A percentile compares a stretch with the other conserved stretches of the same genome.
Conservation (phyloP, 2,113 vertebrate genomes). For the Emydura subglobosa region DNA sequence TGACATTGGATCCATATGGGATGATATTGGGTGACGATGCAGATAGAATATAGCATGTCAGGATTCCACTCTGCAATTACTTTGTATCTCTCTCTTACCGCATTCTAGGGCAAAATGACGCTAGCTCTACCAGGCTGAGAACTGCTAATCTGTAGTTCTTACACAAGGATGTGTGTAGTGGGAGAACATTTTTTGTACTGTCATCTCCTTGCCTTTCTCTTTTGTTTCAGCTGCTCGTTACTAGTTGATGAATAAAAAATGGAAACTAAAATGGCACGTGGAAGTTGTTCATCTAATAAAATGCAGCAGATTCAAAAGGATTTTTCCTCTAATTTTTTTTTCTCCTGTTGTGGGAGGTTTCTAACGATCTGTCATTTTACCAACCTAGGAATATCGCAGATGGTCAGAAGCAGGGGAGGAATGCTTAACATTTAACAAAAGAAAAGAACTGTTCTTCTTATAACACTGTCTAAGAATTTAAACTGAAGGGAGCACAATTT, state of each 20-base stretch:
- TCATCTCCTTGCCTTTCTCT: not conserved
- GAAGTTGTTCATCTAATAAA: not conserved
- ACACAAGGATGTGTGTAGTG: not conserved
- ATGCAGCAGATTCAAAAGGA: not conserved
- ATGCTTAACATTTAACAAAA: not conserved
- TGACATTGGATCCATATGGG: not conserved
- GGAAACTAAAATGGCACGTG: not conserved
- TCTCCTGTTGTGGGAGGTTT: not conserved
- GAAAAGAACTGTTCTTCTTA: not conserved
- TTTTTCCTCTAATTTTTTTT: not conserved
- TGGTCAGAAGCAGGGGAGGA: not conserved
- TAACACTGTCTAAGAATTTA: not conserved
- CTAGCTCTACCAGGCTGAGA: not conserved
- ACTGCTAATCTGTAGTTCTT: not conserved
- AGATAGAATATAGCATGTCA: not conserved
- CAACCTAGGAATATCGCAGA: not conserved
- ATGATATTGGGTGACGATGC: not conserved
- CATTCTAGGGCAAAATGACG: not conserved
- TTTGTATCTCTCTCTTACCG: not conserved
- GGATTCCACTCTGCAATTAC: not conserved
- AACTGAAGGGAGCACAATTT: not conserved
- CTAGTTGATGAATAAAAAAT: not conserved
- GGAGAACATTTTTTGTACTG: not conserved
- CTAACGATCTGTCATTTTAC: not conserved
- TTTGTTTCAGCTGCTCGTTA: not conserved